These are phyloP conservation scores for Dendrocincla fuliginosa DNA, from an alignment of 2,797 vertebrate species.

Conservation along the genomic window DNA sequence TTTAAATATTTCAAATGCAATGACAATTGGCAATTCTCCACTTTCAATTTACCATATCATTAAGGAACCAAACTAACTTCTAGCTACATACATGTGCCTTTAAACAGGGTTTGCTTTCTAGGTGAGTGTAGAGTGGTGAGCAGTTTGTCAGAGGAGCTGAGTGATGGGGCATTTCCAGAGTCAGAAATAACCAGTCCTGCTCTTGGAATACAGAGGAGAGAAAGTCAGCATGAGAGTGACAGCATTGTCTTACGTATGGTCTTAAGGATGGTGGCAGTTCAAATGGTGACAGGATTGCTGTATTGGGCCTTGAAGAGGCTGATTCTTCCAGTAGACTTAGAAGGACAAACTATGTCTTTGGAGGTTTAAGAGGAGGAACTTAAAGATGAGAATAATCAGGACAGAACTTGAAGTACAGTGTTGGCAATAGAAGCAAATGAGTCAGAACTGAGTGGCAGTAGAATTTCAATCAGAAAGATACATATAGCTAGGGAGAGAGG, in stretches of 20 bases:
- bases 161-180: not conserved
- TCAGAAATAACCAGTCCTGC: not conserved
- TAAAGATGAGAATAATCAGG: not conserved
- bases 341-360: not conserved
- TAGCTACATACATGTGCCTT: not conserved
- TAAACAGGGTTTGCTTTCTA: not conserved
- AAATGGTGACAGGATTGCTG: not conserved
- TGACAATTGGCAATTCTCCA: not conserved
- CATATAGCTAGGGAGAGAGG: not conserved
- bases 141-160: not conserved
- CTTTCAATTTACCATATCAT: not conserved
- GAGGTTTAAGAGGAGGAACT: not conserved
- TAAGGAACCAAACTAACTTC: not conserved
- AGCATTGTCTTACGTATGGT: not conserved
- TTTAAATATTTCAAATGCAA: not conserved
- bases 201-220: not conserved
- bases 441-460: not conserved
- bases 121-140: not conserved
- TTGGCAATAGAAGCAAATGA: not conserved
- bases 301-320: not conserved
- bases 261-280: not conserved
- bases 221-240: not conserved
- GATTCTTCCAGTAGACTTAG: not conserved
- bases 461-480: not conserved
- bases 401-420: not conserved